A percentile compares a stretch with the other conserved stretches of the same genome.
Evolutionary conservation across 2,888 invertebrate genomes (phyloP).

Genomic region (Tetropium fuscum): DNA sequence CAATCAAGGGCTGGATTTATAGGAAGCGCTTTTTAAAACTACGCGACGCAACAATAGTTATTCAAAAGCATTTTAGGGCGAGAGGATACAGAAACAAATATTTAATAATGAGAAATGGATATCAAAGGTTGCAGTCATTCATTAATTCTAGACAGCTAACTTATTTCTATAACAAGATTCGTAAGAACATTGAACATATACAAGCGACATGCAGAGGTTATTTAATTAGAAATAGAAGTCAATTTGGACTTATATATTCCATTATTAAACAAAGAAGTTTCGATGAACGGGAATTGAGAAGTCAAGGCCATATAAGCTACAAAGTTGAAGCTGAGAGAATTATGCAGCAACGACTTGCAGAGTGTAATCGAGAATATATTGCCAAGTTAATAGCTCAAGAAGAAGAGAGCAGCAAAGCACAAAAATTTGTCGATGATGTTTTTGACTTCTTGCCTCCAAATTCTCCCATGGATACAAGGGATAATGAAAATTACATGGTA

Average conservation of each 20-base stretch:
- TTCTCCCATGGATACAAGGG: constrained; percentile 41
- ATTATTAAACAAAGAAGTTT: constrained; percentile 66
- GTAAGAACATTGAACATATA: constrained; percentile 76
- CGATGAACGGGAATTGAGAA: constrained; percentile 73
- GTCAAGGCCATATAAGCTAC: constrained; percentile 75
- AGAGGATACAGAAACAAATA: constrained; percentile 79
- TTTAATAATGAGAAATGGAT: constrained; percentile 79
- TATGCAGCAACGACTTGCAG: constrained; percentile 76
- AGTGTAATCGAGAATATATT: constrained; percentile 71
- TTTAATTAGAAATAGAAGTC: constrained; percentile 74
- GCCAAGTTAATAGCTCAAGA: constrained; percentile 68
- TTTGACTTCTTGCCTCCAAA: constrained; percentile 65
- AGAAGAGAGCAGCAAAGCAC: constrained; percentile 61
- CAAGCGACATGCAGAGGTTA: constrained; percentile 87
- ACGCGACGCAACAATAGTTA: constrained; percentile 78
- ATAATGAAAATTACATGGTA: constrained; percentile 7
- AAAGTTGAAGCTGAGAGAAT: constrained; percentile 74
- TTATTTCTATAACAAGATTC: constrained; percentile 77
- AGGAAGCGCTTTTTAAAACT: constrained; percentile 77
- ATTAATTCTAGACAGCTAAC: constrained; percentile 82
- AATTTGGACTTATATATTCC: constrained; percentile 66
- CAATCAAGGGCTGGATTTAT: constrained; percentile 81
- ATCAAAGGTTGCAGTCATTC: constrained; percentile 86
- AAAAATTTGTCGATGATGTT: constrained; percentile 75
- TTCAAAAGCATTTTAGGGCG: constrained; percentile 89